Conservation (phyloP, 1,140 invertebrate genomes). For the Drosophila miranda region DNA sequence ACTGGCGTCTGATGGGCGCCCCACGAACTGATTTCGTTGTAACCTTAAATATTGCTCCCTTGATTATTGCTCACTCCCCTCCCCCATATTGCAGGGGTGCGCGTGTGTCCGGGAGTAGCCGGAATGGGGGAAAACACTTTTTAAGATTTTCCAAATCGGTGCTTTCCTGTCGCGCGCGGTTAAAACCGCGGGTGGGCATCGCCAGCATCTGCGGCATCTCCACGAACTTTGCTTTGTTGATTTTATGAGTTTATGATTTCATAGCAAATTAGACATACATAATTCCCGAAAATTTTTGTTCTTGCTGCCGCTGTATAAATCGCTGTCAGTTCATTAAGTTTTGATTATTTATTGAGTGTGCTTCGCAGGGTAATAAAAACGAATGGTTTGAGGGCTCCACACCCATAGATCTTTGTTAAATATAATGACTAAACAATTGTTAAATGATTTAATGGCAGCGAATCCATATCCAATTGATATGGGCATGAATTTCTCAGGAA, state of each 20-base stretch:
- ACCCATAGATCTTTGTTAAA: constrained; percentile 34
- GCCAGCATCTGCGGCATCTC: no score
- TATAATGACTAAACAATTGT: constrained; percentile 13
- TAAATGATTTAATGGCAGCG: constrained; percentile 22
- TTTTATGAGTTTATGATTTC: constrained; percentile 75
- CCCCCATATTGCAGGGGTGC: no score
- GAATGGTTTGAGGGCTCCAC: constrained; percentile 20
- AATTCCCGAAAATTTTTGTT: constrained; percentile 35
- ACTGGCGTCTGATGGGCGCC: constrained; percentile 56
- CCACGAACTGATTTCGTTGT: constrained; percentile 14
- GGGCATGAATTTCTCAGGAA: neutral
- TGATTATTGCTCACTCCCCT: neutral
- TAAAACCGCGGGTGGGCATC: constrained; percentile 33
- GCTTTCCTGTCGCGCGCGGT: constrained; percentile 43
- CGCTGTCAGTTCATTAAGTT: constrained; percentile 68
- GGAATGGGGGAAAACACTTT: constrained; percentile 1
- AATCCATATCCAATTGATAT: no score
- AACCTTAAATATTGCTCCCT: constrained; percentile 38
- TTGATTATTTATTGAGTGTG: constrained; percentile 62
- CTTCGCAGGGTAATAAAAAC: constrained; percentile 21
- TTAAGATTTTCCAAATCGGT: constrained; percentile 44
- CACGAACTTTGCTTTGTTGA: constrained; percentile 58
- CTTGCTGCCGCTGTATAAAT: constrained; percentile 53
- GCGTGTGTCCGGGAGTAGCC: no score
- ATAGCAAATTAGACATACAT: constrained; percentile 58